These are phyloP conservation scores for Zaprionus taronus DNA, from an alignment of 1,140 invertebrate species.

Conservation along the genomic window DNA sequence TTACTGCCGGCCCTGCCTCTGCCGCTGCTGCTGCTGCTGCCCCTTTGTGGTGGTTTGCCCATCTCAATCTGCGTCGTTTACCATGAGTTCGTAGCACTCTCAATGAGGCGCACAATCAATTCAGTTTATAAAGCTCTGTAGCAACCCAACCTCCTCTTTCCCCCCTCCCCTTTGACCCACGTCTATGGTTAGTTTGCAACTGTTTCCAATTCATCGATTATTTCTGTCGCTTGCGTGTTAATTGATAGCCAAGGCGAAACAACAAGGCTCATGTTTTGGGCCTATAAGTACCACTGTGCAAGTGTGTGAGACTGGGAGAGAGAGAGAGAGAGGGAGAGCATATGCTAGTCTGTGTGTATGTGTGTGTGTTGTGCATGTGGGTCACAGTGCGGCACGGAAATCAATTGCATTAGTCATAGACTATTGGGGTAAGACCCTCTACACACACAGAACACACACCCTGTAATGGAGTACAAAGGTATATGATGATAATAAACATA, in stretches of 20 bases:
- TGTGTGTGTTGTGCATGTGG: slow-evolving; percentile 48
- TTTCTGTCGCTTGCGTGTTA: slow-evolving; percentile 77
- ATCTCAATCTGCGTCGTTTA: slow-evolving; percentile 54
- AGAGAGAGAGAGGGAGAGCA: neutral
- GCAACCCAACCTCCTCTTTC: neutral
- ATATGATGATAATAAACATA: slow-evolving; percentile 61
- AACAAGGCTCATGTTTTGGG: slow-evolving; percentile 42
- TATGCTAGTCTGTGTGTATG: slow-evolving; percentile 25
- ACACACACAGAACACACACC: slow-evolving; percentile 8
- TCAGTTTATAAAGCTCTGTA: slow-evolving; percentile 41
- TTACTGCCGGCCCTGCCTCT: neutral
- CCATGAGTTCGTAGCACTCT: slow-evolving; percentile 75
- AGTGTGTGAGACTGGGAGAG: slow-evolving; percentile 4
- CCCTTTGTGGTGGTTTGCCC: slow-evolving; percentile 35
- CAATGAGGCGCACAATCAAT: slow-evolving; percentile 75
- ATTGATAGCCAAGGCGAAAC: slow-evolving; percentile 75
- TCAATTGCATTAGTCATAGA: slow-evolving; percentile 77
- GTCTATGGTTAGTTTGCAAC: slow-evolving; percentile 35
- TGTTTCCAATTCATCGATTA: slow-evolving; percentile 66
- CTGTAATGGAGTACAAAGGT: slow-evolving; percentile 15
- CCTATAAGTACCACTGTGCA: slow-evolving; percentile 12
- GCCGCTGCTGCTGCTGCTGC: neutral
- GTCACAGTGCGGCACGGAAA: slow-evolving; percentile 70
- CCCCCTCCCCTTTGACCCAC: slow-evolving; percentile 2
- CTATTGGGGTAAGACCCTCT: slow-evolving; percentile 40